Conservation (phyloP, 2,797 vertebrate genomes). For the Pseudotriccus pelzelni region DNA sequence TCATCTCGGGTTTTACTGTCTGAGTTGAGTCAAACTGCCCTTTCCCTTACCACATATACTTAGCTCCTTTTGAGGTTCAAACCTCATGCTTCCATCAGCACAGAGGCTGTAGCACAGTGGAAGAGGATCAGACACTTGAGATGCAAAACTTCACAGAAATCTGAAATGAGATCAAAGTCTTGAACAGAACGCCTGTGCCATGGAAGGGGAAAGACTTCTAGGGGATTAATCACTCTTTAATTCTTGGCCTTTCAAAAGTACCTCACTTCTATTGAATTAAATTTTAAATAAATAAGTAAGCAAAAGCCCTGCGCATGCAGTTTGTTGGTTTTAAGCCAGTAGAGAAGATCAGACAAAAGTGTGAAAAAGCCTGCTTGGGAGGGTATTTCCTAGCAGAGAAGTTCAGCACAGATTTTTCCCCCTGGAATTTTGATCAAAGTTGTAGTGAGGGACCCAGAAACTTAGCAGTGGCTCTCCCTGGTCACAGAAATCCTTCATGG, state of each 20-base stretch:
- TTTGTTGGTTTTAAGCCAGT: background rate
- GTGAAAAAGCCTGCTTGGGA: background rate
- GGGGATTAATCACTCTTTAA: background rate
- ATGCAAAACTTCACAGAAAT: background rate
- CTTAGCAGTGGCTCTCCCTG: rapidly evolving
- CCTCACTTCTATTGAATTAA: background rate
- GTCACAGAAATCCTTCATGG: background rate
- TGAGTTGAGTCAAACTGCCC: background rate
- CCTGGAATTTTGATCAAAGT: background rate
- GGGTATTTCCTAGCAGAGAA: background rate
- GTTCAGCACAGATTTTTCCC: background rate
- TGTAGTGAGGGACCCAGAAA: background rate
- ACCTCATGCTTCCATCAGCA: background rate
- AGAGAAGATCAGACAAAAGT: background rate
- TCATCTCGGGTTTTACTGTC: rapidly evolving
- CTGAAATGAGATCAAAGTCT: background rate
- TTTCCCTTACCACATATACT: background rate
- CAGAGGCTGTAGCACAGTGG: too few relatives aligned
- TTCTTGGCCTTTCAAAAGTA: background rate
- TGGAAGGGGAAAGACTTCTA: background rate
- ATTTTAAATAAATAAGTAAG: background rate
- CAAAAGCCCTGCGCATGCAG: rapidly evolving
- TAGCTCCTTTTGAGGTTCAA: background rate
- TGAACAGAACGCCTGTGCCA: too few relatives aligned
- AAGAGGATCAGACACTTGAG: background rate